These are phyloP conservation scores for Epizoanthus scotinus DNA, from an alignment of 92 coral and sea anemone species.

Conservation along the genomic window DNA sequence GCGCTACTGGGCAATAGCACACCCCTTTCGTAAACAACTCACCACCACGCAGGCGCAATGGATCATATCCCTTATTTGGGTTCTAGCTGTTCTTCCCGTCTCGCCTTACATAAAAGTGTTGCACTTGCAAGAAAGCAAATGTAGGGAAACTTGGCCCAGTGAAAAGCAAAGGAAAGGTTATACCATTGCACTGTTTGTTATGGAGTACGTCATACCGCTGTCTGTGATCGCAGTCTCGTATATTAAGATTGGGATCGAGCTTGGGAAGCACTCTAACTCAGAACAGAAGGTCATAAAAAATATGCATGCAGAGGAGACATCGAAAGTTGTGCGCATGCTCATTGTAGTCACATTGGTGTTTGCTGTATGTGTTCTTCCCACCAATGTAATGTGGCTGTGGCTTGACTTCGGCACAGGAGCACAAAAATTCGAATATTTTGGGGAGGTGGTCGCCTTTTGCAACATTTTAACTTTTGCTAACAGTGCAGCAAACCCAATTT, in stretches of 20 bases:
- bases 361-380: conserved; percentile 87
- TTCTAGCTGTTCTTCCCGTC: conserved; percentile 70
- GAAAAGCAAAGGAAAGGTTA: conserved; percentile 63
- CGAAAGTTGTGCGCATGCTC: conserved; percentile 88
- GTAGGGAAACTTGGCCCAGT: conserved; percentile 75
- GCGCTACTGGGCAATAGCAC: conserved; percentile 91
- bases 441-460: conserved; percentile 89
- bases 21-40: conserved; percentile 81
- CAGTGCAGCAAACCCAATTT: conserved; percentile 95
- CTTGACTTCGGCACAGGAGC: conserved; percentile 87
- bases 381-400: conserved; percentile 95
- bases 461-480: conserved; percentile 88
- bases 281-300: conserved; percentile 65
- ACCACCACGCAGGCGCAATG: conserved; percentile 67
- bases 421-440: conserved; percentile 58
- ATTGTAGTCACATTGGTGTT: conserved; percentile 79
- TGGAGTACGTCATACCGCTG: conserved; percentile 75
- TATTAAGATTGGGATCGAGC: conserved; percentile 73
- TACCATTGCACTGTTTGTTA: conserved; percentile 71
- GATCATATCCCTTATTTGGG: conserved; percentile 76
- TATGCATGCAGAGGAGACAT: conserved; percentile 73
- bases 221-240: conserved; percentile 71
- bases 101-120: conserved; percentile 79
- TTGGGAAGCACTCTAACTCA: conserved; percentile 59
- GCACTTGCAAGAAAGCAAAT: conserved; percentile 45